A percentile compares a stretch with the other conserved stretches of the same genome.
Conservation (phyloP, 2,113 vertebrate genomes). For the Amphiprion percula region DNA sequence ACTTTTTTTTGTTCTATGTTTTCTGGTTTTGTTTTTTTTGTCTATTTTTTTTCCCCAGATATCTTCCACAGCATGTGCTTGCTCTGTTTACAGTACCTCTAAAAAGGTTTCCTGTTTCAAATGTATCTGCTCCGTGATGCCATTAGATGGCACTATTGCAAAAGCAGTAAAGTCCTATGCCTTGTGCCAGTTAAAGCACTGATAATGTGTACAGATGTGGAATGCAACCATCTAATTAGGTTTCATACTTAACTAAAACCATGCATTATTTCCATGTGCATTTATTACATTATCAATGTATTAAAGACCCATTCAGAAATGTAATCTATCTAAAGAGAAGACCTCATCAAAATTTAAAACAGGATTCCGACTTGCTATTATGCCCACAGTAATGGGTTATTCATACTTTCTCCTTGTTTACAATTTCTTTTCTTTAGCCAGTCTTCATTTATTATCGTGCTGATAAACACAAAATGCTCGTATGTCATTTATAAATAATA, state of each 20-base stretch:
- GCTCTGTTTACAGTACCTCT: neutral
- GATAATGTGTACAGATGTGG: neutral
- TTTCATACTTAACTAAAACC: too few relatives aligned
- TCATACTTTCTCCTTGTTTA: conserved; percentile 2
- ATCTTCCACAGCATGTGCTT: neutral
- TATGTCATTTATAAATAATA: neutral
- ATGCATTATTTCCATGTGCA: neutral
- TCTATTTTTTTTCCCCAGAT: neutral
- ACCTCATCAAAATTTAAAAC: neutral
- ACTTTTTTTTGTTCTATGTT: neutral
- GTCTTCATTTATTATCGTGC: neutral
- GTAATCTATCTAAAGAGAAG: neutral
- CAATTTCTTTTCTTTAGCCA: neutral
- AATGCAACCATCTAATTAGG: too few relatives aligned
- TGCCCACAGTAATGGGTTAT: neutral
- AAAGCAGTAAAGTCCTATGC: conserved; percentile 21
- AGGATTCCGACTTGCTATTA: neutral
- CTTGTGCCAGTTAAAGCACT: neutral
- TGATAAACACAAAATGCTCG: neutral
- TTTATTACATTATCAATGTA: neutral
- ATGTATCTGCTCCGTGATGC: neutral
- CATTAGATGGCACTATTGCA: conserved; percentile 72
- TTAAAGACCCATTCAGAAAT: neutral
- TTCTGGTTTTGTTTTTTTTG: neutral
- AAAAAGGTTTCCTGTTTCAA: neutral